Evolutionary conservation across 2,797 vertebrate genomes (phyloP), one percentile per base, ranked within the genome.

Genomic region (Ceryle rudis): DNA sequence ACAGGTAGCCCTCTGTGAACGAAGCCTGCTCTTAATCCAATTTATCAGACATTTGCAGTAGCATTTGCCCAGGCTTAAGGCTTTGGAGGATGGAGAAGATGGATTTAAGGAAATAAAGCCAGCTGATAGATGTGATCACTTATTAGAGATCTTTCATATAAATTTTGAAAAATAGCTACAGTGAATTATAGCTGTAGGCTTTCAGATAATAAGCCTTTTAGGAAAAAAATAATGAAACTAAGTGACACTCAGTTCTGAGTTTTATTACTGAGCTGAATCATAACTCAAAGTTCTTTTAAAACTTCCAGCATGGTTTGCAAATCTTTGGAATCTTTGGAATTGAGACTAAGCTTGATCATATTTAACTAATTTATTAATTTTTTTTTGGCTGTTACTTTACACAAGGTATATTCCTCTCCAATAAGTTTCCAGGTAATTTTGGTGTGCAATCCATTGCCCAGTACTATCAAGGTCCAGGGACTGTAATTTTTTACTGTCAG

Each of bases 151-250:
- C 74, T 91, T 91, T 95, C 71, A 35, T 92, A 86, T 89, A 82
- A 95, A 93, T 91, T 91, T 91, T 94, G 89, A 95, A 93, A 91
- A 93, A 91, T 77, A 77, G 74, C 87, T 60, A 52, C 72, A 71
- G 69, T 95, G 94, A 95, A 81, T 93, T 93, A 83, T 83, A 86
- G 87, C 89, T 78, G 37, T 46, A 64, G 86, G 78, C 78, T 95
- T 93, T 95, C 87, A 93, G 82, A 90, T 91, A 94, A 94, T 96
- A 90, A 93, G 71, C 64, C 51, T 96, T 94, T 94, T 70, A 77
- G 70, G 77, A 62, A 90, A 89, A 94, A 93, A 89, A 73, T 21
- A 89, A 89, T 73, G 83, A 92, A 85, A 94, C 52, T 51, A 85
- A 92, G 81, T 80, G 83, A 87, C 42, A 8, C 64, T 86, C 67